phyloP scores from a whole-genome alignment of 2,113 vertebrate genomes.

The Myrmecophaga tridactyla region DNA sequence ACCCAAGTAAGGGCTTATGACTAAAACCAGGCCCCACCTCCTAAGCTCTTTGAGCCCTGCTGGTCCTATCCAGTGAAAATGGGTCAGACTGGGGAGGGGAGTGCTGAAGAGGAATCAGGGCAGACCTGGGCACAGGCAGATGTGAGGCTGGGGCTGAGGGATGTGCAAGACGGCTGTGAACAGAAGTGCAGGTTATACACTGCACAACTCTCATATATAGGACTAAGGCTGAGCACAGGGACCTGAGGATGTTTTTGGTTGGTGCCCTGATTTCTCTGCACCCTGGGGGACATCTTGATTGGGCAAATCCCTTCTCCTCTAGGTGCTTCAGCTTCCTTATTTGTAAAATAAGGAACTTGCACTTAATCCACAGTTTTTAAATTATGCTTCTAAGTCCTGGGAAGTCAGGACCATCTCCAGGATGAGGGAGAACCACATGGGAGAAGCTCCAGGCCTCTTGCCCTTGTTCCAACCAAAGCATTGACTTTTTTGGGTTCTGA shows the following conservation, averaged over 20 bases:
- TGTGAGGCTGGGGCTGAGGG: background rate
- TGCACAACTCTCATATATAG: background rate
- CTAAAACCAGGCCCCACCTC: background rate
- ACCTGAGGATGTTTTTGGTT: background rate
- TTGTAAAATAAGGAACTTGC: conserved; percentile 32
- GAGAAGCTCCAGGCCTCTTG: background rate
- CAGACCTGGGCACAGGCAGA: background rate
- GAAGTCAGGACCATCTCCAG: background rate
- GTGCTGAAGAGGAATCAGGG: background rate
- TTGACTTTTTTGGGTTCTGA: background rate
- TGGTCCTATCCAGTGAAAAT: background rate
- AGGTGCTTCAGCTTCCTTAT: background rate
- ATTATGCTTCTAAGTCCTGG: background rate
- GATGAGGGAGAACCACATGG: background rate
- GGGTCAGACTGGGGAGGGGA: background rate
- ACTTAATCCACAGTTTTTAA: background rate
- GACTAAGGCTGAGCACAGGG: background rate
- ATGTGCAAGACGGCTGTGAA: background rate
- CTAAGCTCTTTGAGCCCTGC: background rate
- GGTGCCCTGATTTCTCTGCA: background rate
- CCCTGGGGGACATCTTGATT: background rate
- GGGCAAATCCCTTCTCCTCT: background rate
- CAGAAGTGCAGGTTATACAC: background rate
- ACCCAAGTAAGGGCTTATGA: background rate
- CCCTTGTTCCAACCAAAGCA: background rate